phyloP scores from a whole-genome alignment of 1,140 invertebrate species.

The Ceratosolen solmsi region DNA sequence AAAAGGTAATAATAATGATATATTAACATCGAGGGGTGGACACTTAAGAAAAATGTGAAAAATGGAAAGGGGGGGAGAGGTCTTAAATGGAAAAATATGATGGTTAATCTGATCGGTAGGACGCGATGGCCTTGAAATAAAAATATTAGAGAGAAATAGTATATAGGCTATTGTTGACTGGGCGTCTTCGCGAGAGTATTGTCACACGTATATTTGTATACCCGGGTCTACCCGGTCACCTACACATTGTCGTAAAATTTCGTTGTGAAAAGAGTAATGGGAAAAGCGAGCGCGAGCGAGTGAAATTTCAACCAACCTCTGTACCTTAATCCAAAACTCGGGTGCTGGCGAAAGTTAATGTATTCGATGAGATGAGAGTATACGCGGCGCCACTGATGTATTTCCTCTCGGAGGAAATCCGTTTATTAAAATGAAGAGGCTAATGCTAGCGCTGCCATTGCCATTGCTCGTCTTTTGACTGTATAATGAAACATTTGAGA shows the following conservation, averaged over 20 bases:
- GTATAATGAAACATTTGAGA: conserved; percentile 17
- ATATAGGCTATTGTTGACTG: background rate
- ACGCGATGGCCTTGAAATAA: background rate
- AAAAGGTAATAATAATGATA: conserved; percentile 12
- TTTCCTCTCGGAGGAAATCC: conserved; percentile 23
- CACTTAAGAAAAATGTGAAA: background rate
- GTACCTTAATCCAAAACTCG: conserved; percentile 19
- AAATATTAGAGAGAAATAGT: background rate
- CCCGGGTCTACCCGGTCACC: too few species aligned
- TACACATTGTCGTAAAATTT: background rate
- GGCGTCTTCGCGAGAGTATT: background rate
- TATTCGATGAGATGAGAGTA: conserved; percentile 27
- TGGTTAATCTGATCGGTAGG: conserved; percentile 27
- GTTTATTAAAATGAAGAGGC: conserved; percentile 45
- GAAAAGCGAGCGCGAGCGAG: conserved; percentile 17
- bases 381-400: background rate
- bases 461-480: conserved; percentile 11
- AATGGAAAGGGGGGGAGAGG: background rate
- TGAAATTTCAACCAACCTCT: background rate
- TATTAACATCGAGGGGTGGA: background rate
- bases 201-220: background rate
- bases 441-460: conserved; percentile 32
- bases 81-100: conserved; percentile 22
- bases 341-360: conserved; percentile 24
- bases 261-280: conserved; percentile 23